These are phyloP conservation scores for Phenganax subtilis DNA, from an alignment of 92 coral and sea anemone genomes.

Conservation along the genomic window DNA sequence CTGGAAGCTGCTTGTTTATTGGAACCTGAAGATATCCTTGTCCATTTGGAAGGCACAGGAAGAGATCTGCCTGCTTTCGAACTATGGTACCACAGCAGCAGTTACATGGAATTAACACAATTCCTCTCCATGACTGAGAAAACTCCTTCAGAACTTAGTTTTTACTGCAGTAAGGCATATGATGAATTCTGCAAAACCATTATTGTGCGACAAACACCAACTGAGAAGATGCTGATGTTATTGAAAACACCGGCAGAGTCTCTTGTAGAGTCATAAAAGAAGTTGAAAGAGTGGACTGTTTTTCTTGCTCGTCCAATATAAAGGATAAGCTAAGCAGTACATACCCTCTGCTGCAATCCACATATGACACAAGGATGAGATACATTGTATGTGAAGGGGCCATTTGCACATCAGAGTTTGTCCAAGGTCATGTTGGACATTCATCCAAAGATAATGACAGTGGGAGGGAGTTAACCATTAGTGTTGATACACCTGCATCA, in stretches of 20 bases:
- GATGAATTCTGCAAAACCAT: constrained; percentile 9
- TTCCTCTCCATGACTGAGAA: constrained; percentile 12
- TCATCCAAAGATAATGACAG: not conserved
- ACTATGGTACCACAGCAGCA: constrained; percentile 11
- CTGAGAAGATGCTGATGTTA: not conserved
- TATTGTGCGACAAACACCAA: not conserved
- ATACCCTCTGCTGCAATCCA: no score
- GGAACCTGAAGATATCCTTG: constrained; percentile 19
- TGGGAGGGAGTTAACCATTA: not conserved
- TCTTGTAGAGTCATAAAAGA: not conserved
- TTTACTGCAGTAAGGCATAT: constrained; percentile 16
- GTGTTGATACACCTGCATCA: not conserved
- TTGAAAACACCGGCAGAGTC: constrained; percentile 19
- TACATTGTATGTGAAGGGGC: constrained; percentile 25
- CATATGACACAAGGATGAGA: constrained; percentile 10
- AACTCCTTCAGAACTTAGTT: not conserved
- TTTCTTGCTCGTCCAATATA: constrained; percentile 15
- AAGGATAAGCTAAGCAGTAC: not conserved
- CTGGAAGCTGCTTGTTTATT: constrained; percentile 18
- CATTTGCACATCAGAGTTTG: not conserved
- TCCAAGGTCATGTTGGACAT: not conserved
- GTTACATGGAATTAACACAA: constrained; percentile 16
- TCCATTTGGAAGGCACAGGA: constrained; percentile 31
- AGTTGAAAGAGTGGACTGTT: constrained; percentile 1
- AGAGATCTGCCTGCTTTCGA: constrained; percentile 29